Evolutionary conservation across 2,113 vertebrate species (phyloP).

Genomic region (Speoplatyrhinus poulsoni): DNA sequence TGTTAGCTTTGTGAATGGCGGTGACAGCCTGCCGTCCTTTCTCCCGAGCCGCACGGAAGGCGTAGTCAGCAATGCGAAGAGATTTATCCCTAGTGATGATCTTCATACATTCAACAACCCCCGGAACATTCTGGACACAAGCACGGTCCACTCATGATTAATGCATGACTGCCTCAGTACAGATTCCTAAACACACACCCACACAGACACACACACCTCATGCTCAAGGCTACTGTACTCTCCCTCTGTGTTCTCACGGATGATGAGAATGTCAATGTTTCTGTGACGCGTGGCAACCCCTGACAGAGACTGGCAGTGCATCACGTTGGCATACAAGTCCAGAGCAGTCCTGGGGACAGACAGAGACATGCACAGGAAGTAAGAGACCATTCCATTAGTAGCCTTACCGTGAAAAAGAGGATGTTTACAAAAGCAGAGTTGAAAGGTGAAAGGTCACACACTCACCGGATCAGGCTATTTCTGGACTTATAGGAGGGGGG

Average conservation of each 20-base stretch:
- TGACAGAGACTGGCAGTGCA: slow-evolving; percentile 83
- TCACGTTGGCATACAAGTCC: slow-evolving; percentile 85
- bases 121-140: slow-evolving; percentile 47
- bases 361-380: not conserved
- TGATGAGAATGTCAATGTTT: slow-evolving; percentile 83
- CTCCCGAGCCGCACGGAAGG: slow-evolving; percentile 78
- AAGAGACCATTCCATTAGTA: not conserved
- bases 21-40: slow-evolving; percentile 79
- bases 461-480: slow-evolving; percentile 84
- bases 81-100: slow-evolving; percentile 84
- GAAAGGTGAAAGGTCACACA: not conserved
- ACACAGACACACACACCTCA: slow-evolving; percentile 68
- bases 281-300: slow-evolving; percentile 80
- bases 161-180: not conserved
- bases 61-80: slow-evolving; percentile 80
- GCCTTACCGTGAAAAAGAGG: not conserved
- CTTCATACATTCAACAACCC: slow-evolving; percentile 86
- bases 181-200: not conserved
- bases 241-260: slow-evolving; percentile 86
- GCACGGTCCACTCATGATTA: not conserved
- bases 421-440: not conserved
- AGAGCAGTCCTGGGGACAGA: slow-evolving; percentile 75
- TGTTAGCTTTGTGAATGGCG: slow-evolving; percentile 86
- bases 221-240: slow-evolving; percentile 89
- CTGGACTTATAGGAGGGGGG: slow-evolving; percentile 82